phyloP scores from a whole-genome alignment of 1,140 invertebrate genomes.

The Scaptodrosophila lebanonensis region DNA sequence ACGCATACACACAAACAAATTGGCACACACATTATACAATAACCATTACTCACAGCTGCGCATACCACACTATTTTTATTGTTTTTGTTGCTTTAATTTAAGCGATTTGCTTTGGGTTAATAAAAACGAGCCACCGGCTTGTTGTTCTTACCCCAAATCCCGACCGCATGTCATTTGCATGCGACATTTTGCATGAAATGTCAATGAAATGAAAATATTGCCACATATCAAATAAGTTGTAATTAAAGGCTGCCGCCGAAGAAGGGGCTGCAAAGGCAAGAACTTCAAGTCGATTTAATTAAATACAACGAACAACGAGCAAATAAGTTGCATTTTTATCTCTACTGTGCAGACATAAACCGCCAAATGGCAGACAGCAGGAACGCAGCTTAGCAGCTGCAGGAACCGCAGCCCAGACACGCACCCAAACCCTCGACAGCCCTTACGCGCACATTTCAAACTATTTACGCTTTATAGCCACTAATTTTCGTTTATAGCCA shows the following conservation, averaged over 20 bases:
- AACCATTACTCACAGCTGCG: constrained; percentile 66
- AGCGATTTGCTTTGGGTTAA: constrained; percentile 57
- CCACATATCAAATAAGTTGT: too few species aligned
- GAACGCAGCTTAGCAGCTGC: too few species aligned
- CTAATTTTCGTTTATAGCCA: constrained; percentile 14
- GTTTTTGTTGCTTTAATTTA: constrained; percentile 66
- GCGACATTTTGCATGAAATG: constrained; percentile 34
- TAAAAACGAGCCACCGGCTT: constrained; percentile 50
- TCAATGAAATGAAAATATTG: constrained; percentile 34
- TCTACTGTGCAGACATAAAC: too few species aligned
- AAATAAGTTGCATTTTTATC: too few species aligned
- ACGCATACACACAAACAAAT: constrained; percentile 9
- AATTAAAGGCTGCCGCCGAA: too few species aligned
- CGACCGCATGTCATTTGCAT: background rate
- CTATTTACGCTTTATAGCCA: background rate
- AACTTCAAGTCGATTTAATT: too few species aligned
- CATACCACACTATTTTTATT: constrained; percentile 70
- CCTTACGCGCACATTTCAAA: background rate
- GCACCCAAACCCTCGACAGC: background rate
- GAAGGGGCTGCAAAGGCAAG: too few species aligned
- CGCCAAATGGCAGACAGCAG: too few species aligned
- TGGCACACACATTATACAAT: constrained; percentile 34
- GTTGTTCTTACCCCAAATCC: constrained; percentile 15
- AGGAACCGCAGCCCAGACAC: too few species aligned
- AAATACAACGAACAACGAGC: constrained; percentile 5